Evolutionary conservation across 2,113 vertebrate genomes (phyloP).

Genomic region (Bambusicola thoracicus): DNA sequence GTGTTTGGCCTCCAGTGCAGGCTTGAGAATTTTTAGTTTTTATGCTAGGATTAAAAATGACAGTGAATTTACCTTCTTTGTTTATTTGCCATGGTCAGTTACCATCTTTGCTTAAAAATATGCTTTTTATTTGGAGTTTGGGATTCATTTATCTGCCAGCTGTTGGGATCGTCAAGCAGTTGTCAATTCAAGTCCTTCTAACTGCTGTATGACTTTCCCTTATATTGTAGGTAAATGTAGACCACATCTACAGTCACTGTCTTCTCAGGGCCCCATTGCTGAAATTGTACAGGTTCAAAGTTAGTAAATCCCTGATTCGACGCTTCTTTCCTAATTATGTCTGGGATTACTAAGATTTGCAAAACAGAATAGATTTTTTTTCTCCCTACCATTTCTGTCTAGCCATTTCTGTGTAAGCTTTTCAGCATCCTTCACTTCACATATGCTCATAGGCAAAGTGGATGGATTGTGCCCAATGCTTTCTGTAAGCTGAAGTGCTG

Average conservation of each 20-base stretch:
- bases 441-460: too few species aligned
- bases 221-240: background rate
- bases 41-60: background rate
- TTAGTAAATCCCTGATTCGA: background rate
- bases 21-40: background rate
- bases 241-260: background rate
- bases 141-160: background rate
- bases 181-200: background rate
- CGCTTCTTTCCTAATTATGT: background rate
- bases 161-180: background rate
- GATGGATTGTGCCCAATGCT: too few species aligned
- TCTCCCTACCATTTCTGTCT: background rate
- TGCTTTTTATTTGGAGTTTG: background rate
- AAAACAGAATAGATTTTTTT: background rate
- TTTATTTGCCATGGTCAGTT: background rate
- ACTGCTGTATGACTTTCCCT: background rate
- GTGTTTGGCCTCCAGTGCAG: background rate
- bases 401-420: too few species aligned
- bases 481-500: too few species aligned
- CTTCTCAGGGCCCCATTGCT: background rate
- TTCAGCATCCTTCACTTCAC: too few species aligned
- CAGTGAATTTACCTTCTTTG: background rate
- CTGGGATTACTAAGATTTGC: background rate
- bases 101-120: background rate
- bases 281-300: background rate